Conservation (phyloP, 2,797 vertebrate species). For the Danio kyathit region DNA sequence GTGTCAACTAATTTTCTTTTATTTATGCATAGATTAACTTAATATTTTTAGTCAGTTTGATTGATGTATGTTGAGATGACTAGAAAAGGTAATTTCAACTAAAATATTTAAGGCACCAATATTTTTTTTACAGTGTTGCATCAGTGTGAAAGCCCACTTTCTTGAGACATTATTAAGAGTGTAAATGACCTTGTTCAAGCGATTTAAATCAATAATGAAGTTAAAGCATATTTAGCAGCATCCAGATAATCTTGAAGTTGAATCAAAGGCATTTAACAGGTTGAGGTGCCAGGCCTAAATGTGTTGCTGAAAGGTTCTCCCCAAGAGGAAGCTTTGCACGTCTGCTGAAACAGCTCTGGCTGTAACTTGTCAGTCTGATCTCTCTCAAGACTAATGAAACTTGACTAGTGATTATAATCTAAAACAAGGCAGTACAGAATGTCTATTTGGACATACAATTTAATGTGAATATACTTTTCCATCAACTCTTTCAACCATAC, state of each 20-base stretch:
- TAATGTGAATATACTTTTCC: not conserved
- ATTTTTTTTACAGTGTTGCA: not conserved
- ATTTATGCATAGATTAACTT: too few species aligned
- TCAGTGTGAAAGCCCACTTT: not conserved
- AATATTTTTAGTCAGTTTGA: too few species aligned
- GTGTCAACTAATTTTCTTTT: too few species aligned
- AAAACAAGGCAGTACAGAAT: not conserved
- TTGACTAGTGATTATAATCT: not conserved
- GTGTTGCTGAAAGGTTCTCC: slow-evolving; percentile 32
- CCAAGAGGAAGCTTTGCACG: slow-evolving; percentile 16
- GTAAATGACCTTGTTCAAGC: not conserved
- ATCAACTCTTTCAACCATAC: not conserved
- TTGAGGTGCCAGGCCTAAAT: slow-evolving; percentile 29
- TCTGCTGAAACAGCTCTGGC: slow-evolving; percentile 3
- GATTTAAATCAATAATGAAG: slow-evolving; percentile 8
- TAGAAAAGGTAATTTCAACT: too few species aligned
- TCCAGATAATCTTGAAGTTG: slow-evolving; percentile 39
- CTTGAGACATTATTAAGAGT: not conserved
- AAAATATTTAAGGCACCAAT: too few species aligned
- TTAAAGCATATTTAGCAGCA: not conserved
- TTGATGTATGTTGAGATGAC: too few species aligned
- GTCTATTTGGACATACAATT: not conserved
- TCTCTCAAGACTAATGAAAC: not conserved
- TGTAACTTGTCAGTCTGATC: not conserved
- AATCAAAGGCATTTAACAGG: slow-evolving; percentile 41